Base-by-base conservation (phyloP, 1,140 invertebrate species). In the Stenopsyche tienmushanensis region DNA sequence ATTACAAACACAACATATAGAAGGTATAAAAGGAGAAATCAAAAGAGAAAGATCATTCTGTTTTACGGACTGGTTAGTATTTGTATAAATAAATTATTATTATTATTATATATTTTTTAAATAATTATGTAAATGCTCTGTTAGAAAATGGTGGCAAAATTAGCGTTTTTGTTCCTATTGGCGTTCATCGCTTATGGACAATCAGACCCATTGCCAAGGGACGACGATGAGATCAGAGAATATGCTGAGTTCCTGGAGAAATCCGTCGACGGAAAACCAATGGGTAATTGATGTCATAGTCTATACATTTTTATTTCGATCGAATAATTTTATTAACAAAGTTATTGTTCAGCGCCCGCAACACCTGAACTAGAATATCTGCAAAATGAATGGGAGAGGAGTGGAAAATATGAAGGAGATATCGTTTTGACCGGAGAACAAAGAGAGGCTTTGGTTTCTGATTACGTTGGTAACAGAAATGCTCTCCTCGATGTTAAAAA, bases 401-500 rank as follows among this genome's bases (percentile, higher is more conserved):
- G 79, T 58, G 80, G 80, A 7, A 80, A 80, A 69, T 80, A 80
- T 55, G 79, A 82, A 65, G 80, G 80, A 9, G 80, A 82, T 54
- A 72, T 82, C 18, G 75, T 81, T 44, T 70, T 82, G 10, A 79
- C 78, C 18, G 74, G 77, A 15, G 70, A 75, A 5, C 80, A 81
- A 64, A 72, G 77, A 54, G 72, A 76, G 0, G 70, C 77, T 44
- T 76, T 81, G 34, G 73, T 81, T 0, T 72, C 76, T 25, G 72
- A 77, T 20, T 73, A 80, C 8, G 75, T 73, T 0, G 73, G 81
- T 1, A 74, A 78, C 9, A 73, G 83, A 60, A 88, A 89, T 64
- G 87, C 84, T 1, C 71, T 89, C 18, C 72, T 82, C n/a, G 83
- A 88, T 67, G 80, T 79, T 18, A 78, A 78, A 1, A 78, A 78